These are phyloP conservation scores for Cephalotes varians DNA, from an alignment of 2,888 invertebrate genomes.

Conservation along the genomic window DNA sequence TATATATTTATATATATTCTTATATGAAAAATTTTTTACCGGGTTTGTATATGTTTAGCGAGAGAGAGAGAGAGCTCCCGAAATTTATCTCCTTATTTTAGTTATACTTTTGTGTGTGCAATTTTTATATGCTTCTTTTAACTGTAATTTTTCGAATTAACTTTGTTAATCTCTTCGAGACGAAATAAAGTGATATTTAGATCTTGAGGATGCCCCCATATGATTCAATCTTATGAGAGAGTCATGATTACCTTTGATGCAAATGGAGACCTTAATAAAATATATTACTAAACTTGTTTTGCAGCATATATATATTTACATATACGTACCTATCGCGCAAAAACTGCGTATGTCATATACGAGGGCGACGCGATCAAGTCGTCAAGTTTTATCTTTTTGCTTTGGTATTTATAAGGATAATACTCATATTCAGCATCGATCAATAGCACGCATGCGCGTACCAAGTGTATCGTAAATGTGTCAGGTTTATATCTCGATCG, in stretches of 20 bases:
- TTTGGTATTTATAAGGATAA: slow-evolving; percentile 67
- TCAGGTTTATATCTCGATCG: neutral
- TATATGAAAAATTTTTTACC: no score
- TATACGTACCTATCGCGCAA: neutral
- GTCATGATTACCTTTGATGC: neutral
- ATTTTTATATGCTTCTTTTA: no score
- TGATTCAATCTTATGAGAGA: neutral
- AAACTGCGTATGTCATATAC: neutral
- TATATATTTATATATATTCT: no score
- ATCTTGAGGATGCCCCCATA: neutral
- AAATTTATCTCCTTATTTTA: no score
- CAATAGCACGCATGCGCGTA: neutral
- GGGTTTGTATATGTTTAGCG: no score
- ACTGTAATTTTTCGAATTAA: neutral
- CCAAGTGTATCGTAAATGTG: neutral
- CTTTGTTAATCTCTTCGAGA: neutral
- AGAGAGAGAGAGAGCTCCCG: no score
- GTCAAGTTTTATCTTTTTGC: slow-evolving; percentile 20
- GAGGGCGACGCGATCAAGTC: neutral
- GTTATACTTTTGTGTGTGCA: no score
- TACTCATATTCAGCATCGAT: neutral
- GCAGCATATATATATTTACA: slow-evolving; percentile 35
- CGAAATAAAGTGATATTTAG: neutral
- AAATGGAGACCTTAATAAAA: slow-evolving; percentile 62
- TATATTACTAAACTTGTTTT: slow-evolving; percentile 68